A percentile compares a stretch with the other conserved stretches of the same genome.
These are phyloP conservation scores for Orthosia gracilis DNA, from an alignment of 2,888 invertebrate genomes.

Conservation along the genomic window DNA sequence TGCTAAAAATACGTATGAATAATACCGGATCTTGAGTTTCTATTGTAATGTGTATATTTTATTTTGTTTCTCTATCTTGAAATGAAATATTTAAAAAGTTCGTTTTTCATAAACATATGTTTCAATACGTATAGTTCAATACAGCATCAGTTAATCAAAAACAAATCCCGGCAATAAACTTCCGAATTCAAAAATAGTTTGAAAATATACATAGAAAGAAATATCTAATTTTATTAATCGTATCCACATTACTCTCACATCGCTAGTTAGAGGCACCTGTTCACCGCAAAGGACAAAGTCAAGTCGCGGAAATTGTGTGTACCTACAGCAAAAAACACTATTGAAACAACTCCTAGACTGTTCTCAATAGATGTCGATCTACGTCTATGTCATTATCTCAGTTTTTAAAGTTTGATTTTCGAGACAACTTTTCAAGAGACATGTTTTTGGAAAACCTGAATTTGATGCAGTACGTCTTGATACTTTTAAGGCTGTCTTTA, in stretches of 20 bases:
- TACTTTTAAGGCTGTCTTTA: not conserved
- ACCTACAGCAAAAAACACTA: conserved; percentile 75
- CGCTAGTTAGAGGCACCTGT: conserved; percentile 73
- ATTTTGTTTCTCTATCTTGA: not conserved
- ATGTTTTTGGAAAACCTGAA: not conserved
- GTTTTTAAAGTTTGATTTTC: conserved; percentile 6
- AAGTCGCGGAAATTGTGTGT: conserved; percentile 78
- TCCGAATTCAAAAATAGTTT: too few relatives aligned
- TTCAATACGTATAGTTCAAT: too few relatives aligned
- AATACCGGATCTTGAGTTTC: conserved; percentile 4
- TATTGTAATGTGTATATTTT: not conserved
- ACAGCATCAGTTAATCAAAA: too few relatives aligned
- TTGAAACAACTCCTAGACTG: conserved; percentile 69
- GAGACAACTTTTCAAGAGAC: not conserved
- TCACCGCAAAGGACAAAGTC: conserved; percentile 75
- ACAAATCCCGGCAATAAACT: too few relatives aligned
- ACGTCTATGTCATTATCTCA: conserved; percentile 13
- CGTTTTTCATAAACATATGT: not conserved
- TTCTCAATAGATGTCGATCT: conserved; percentile 46
- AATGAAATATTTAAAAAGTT: not conserved
- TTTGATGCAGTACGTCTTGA: not conserved
- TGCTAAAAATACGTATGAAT: conserved; percentile 30
- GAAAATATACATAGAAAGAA: not conserved
- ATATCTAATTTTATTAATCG: not conserved
- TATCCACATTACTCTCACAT: conserved; percentile 63